Percentiles rank a stretch among this genome's conserved stretches.
Conservation (phyloP, 1,140 invertebrate species). For the Zaprionus tsacasi region DNA sequence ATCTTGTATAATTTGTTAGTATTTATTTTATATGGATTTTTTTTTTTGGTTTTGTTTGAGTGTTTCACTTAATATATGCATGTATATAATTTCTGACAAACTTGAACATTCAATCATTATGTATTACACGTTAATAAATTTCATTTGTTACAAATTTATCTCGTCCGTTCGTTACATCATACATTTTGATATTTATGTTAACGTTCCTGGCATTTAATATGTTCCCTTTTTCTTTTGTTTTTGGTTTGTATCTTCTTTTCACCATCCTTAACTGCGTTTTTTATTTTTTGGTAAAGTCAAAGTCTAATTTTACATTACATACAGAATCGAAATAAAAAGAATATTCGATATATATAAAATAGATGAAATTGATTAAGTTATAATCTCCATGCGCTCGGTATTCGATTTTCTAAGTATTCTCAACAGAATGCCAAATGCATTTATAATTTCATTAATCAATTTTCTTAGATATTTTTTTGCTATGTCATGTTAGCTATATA, state of each 20-base stretch:
- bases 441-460: conserved; percentile 23
- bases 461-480: conserved; percentile 23
- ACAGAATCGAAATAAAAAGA: conserved; percentile 28
- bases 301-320: conserved; percentile 5
- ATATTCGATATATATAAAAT: conserved; percentile 36
- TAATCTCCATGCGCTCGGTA: not conserved
- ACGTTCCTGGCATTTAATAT: conserved; percentile 55
- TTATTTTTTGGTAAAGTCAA: conserved; percentile 8
- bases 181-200: conserved; percentile 61
- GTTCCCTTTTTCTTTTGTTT: conserved; percentile 47
- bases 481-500: conserved; percentile 33
- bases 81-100: conserved; percentile 80
- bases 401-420: conserved; percentile 28
- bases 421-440: conserved; percentile 21
- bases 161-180: conserved; percentile 19
- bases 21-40: conserved; percentile 63
- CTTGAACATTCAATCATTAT: conserved; percentile 79
- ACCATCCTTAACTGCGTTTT: not conserved
- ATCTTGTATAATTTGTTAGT: conserved; percentile 52
- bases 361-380: conserved; percentile 22
- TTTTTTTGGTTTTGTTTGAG: conserved; percentile 11
- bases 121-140: conserved; percentile 77
- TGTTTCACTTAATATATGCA: conserved; percentile 16
- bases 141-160: conserved; percentile 74
- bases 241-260: conserved; percentile 4